Evolutionary conservation across 2,797 vertebrate species (phyloP), one percentile per base, ranked within the genome.

Genomic region (Molossus molossus): DNA sequence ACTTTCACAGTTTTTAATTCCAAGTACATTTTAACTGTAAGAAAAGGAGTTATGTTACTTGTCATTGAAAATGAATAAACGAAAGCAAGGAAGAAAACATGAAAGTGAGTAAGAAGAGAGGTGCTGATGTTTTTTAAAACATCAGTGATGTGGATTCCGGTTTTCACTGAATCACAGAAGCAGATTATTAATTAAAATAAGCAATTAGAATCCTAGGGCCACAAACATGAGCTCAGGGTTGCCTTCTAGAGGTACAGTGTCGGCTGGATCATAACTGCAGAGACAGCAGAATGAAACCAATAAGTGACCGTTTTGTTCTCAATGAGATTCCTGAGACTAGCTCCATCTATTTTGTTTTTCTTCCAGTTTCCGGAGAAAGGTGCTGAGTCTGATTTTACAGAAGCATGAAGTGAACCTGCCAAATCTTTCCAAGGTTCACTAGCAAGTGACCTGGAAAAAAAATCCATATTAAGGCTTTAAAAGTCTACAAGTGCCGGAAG

Each of bases 391-490:
- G 58, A 87, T 60, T 79, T 76, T 85, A 89, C 87, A 53, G 10
- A 48, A 94, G 27, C 89, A 87, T 40, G n/a, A 20, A 55, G 23
- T 79, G 87, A 90, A 83, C n/a, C 86, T 93, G 90, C 92, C 70
- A 95, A 82, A 40, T 93, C 81, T 86, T 80, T 85, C 69, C 8
- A 73, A 91, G 58, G 91, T 85, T 94, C 97, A 86, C 90, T 21
- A 88, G n/a, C 67, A 77, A 75, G 79, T 94, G 97, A 97, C 86
- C 97, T 96, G 96, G 96, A 97, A 97, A 98, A 98, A 97, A 98
- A 94, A 11, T 33, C 75, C 95, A 9, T 92, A 98, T 98, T 96
- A 82, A 98, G 96, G 18, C 94, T 97, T 95, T 80, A 96, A 90
- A 92, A 93, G 33, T 97, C 70, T 92, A 25, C 91, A 72, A 70